These are phyloP conservation scores for Mylabris sibirica DNA, from an alignment of 2,888 invertebrate species.

Conservation along the genomic window DNA sequence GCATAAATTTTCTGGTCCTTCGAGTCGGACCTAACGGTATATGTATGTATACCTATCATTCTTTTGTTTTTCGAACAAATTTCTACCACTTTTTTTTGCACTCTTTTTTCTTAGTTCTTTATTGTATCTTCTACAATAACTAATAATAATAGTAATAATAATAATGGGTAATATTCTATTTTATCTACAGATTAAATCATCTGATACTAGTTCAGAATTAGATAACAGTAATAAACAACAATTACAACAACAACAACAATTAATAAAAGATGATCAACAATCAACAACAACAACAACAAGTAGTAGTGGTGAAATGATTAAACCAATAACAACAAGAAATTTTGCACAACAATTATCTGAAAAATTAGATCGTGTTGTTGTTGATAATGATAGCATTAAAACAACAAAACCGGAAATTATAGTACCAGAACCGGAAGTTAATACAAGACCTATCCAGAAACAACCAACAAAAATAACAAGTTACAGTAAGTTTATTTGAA, in stretches of 20 bases:
- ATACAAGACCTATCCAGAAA: constrained; percentile 61
- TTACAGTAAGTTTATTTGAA: constrained; percentile 4
- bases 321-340: constrained; percentile 52
- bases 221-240: constrained; percentile 36
- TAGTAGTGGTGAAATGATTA: constrained; percentile 46
- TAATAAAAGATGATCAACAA: constrained; percentile 42
- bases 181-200: constrained; percentile 46
- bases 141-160: no score
- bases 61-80: no score
- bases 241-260: constrained; percentile 40
- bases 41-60: neutral
- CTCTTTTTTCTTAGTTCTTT: neutral
- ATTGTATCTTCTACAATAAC: no score
- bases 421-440: constrained; percentile 56
- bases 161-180: constrained; percentile 36
- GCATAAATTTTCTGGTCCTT: constrained; percentile 23
- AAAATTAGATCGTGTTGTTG: constrained; percentile 64
- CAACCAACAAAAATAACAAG: neutral
- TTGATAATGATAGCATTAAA: neutral
- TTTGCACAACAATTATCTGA: constrained; percentile 71
- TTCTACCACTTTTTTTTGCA: neutral
- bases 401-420: constrained; percentile 23
- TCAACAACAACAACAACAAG: constrained; percentile 37
- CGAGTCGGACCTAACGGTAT: neutral
- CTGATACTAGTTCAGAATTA: constrained; percentile 52